Percentiles rank a stretch among this genome's conserved stretches.
phyloP scores from a whole-genome alignment of 2,797 vertebrate species.

The Cetoscarus ocellatus region DNA sequence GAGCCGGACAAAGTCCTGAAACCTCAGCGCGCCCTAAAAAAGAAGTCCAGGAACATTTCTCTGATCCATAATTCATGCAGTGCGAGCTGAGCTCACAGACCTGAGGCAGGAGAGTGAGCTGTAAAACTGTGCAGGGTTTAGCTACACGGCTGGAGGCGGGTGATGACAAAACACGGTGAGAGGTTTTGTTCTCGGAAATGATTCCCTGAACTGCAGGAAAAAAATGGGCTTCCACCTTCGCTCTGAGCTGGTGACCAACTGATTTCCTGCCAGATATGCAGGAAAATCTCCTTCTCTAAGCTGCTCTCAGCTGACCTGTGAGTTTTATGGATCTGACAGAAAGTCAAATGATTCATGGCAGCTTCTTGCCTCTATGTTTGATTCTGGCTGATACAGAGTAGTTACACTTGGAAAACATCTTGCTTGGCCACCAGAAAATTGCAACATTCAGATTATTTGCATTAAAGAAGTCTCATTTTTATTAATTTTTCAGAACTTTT shows the following conservation, averaged over 20 bases:
- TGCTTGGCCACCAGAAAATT: neutral
- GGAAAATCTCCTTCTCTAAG: constrained; percentile 27
- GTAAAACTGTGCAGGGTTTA: constrained; percentile 54
- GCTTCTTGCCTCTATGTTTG: constrained; percentile 1
- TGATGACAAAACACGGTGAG: constrained; percentile 63
- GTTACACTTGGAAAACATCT: neutral
- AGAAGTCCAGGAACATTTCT: constrained; percentile 59
- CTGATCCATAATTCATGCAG: constrained; percentile 71
- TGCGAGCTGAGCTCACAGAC: constrained; percentile 25
- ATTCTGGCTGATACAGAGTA: neutral
- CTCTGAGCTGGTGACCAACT: constrained; percentile 38
- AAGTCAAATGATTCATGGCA: constrained; percentile 45
- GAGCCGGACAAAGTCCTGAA: constrained; percentile 62
- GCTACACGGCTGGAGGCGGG: constrained; percentile 50
- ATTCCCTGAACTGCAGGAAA: constrained; percentile 36
- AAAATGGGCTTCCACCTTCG: constrained; percentile 33
- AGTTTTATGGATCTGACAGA: constrained; percentile 14
- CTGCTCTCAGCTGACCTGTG: constrained; percentile 29
- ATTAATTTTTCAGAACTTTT: neutral
- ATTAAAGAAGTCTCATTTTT: neutral
- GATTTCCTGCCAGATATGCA: constrained; percentile 50
- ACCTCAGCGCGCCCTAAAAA: constrained; percentile 34
- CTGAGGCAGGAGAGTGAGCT: constrained; percentile 50
- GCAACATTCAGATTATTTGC: constrained; percentile 9
- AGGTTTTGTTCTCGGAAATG: constrained; percentile 48